A percentile compares a stretch with the other conserved stretches of the same genome.
phyloP scores from a whole-genome alignment of 2,797 vertebrate species.

The Florisuga fusca region DNA sequence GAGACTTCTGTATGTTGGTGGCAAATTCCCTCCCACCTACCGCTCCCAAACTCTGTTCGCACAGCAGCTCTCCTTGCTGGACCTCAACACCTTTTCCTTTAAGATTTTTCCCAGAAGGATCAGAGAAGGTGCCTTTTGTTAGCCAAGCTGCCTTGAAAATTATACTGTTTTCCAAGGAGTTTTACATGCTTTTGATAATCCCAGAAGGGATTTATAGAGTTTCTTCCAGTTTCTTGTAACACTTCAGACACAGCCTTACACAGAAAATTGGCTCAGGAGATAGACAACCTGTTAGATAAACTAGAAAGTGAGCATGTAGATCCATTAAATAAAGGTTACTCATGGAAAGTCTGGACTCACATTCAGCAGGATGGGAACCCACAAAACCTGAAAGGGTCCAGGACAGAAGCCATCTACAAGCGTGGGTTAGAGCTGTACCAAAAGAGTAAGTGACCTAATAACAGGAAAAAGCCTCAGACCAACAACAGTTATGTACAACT shows the following conservation, averaged over 20 bases:
- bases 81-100: not conserved
- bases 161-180: slow-evolving; percentile 9
- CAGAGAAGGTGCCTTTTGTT: not conserved
- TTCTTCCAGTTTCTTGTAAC: not conserved
- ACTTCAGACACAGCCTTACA: not conserved
- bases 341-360: not conserved
- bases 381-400: not conserved
- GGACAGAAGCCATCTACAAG: not conserved
- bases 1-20: not conserved
- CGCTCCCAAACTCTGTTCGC: not conserved
- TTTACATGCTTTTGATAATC: slow-evolving; percentile 26
- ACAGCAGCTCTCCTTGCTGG: not conserved
- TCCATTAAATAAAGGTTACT: not conserved
- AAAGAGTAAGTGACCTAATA: not conserved
- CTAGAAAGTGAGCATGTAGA: not conserved
- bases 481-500: not conserved
- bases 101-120: not conserved
- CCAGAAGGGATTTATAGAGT: slow-evolving; percentile 37
- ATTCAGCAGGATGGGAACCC: not conserved
- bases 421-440: not conserved
- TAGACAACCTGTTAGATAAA: not conserved
- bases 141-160: slow-evolving; percentile 9
- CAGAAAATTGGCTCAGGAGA: not conserved
- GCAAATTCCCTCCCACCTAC: slow-evolving; percentile 2
- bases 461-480: not conserved